phyloP scores from a whole-genome alignment of 2,113 vertebrate genomes.

The Bubo scandiacus region DNA sequence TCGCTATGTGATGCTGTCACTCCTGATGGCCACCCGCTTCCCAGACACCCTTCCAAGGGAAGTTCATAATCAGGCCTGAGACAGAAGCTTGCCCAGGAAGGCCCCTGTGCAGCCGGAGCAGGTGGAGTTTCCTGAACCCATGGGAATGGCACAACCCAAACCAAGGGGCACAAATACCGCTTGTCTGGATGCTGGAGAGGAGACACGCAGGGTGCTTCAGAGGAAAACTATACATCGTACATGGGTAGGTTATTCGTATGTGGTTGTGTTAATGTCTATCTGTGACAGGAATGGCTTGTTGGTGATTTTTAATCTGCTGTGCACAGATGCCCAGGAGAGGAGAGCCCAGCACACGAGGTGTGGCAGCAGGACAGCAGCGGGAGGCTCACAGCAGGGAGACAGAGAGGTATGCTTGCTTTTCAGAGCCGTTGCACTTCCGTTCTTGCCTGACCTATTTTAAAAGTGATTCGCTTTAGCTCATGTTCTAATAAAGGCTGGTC shows the following conservation, averaged over 20 bases:
- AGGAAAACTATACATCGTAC: fast-evolving
- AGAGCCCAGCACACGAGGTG: fast-evolving
- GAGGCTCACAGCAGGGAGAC: not conserved
- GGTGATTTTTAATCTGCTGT: not conserved
- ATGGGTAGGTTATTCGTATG: fast-evolving
- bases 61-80: not conserved
- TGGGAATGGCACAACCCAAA: not conserved
- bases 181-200: not conserved
- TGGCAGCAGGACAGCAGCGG: not conserved
- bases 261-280: not conserved
- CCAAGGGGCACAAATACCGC: fast-evolving
- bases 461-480: not conserved
- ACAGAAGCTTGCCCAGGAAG: not conserved
- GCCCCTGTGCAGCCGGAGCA: fast-evolving
- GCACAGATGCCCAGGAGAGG: not conserved
- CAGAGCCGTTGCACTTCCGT: not conserved
- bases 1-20: not conserved
- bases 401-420: not conserved
- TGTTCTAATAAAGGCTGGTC: not conserved
- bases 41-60: not conserved
- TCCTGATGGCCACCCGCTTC: not conserved
- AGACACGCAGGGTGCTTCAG: fast-evolving
- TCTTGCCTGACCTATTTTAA: not conserved
- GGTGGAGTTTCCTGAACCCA: not conserved
- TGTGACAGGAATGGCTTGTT: fast-evolving